Evolutionary conservation across 2,797 vertebrate genomes (phyloP), one percentile per base, ranked within the genome.

Genomic region (Lepidocolaptes lacrymiger): DNA sequence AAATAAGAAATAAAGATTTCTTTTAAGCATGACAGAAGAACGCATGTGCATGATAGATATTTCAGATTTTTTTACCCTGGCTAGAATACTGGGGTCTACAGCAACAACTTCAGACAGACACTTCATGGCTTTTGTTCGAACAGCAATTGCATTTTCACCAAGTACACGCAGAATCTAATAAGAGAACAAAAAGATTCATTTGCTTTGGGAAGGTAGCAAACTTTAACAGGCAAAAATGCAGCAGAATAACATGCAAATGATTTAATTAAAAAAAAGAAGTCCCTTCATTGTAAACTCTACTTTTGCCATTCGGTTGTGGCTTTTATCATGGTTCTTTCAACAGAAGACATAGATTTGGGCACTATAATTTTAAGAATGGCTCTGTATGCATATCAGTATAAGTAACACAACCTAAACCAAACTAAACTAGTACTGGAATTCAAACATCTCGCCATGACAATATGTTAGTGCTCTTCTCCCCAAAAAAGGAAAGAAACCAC

Each of bases 51-150:
- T 49, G 16, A 94, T 37, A 15, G 52, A 49, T 79, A 64, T 58
- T 91, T 89, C 23, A 58, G 14, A 26, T 9, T 64, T 74, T 44
- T 93, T 98, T 98, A 99, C 99, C 98, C 99, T 98, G 77, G 99
- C 99, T 92, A 99, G 98, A 97, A 99, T 99, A 98, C 99, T 99
- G 93, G 99, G 99, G 96, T 99, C 99, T 95, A 99, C 99, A 90
- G 99, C 99, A 95, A 99, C 99, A 71, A 99, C 99, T 97, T 99
- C 99, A 89, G 99, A 99, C 92, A 99, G 97, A 99, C 99, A 99
- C 98, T 99, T 99, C 99, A 99, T 99, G 96, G 99, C 99, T 98
- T 99, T 99, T 96, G 99, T 99, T 98, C 99, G 98, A 98, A 99
- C 99, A 62, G 99, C 99, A 95, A 99, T 99, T 96, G 99, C 99